Evolutionary conservation across 2,888 invertebrate species (phyloP).

Genomic region (Xanthostigma xanthostigma): DNA sequence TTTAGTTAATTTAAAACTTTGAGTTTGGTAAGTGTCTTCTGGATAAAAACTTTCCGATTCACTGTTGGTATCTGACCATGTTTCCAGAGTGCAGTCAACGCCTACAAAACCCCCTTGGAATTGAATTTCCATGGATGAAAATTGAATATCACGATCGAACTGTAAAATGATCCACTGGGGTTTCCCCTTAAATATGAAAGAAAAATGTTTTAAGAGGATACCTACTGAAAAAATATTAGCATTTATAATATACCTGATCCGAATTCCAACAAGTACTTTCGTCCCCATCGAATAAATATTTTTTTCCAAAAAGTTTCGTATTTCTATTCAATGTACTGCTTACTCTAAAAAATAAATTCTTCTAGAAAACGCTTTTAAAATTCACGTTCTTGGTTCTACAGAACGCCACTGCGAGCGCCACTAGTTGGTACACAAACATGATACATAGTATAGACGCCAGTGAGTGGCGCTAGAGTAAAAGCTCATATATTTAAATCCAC

Average conservation of each 20-base stretch:
- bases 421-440: too few relatives aligned
- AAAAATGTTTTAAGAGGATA: background rate
- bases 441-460: too few relatives aligned
- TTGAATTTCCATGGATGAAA: background rate
- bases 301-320: background rate
- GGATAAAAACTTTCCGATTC: background rate
- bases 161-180: background rate
- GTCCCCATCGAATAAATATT: background rate
- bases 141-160: background rate
- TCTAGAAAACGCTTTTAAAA: too few relatives aligned
- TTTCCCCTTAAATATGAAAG: background rate
- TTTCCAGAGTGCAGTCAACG: background rate
- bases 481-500: too few relatives aligned
- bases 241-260: background rate
- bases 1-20: background rate
- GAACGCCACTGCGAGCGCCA: too few relatives aligned
- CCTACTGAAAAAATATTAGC: background rate
- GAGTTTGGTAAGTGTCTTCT: background rate
- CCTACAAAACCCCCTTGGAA: slow-evolving; percentile 1
- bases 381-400: too few relatives aligned
- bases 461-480: too few relatives aligned
- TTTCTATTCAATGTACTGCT: slow-evolving; percentile 1
- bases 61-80: background rate
- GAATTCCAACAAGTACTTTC: slow-evolving; percentile 2
- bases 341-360: background rate